Base-by-base conservation (phyloP, 30 jellyfish, hydroid and myxozoan species). In the Sanderia malayensis region DNA sequence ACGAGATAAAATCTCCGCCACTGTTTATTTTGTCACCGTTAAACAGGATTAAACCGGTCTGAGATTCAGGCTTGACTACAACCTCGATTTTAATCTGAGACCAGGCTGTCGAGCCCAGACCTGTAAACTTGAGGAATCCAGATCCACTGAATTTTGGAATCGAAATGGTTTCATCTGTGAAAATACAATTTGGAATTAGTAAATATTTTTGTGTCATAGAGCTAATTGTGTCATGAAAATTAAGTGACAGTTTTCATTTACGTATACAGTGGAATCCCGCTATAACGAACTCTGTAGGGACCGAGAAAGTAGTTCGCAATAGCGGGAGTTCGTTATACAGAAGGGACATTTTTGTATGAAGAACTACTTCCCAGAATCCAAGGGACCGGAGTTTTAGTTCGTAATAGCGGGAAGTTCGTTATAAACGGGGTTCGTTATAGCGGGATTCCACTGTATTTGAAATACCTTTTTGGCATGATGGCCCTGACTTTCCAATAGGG, bases 21-120 rank as follows among this genome's bases (percentile, higher is more conserved):
- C 84, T 84, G 37, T 73, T 80, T 10, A 1, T 31, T 20, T 68
- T 68, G 73, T 83, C 95, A 3, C 95, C 95, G 41, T 83, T 83
- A 86, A 32, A 83, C 28, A 83, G 47, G n/a, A 83, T n/a, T 2
- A 83, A 61, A 27, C 95, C 95, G 28, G 49, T n/a, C 18, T 25
- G 32, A 2, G 75, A 11, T 17, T 31, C 32, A 20, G 88, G 88
- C 33, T 67, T 73, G 21, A 83, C 15, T n/a, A 83, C 84, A 10
- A 83, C 34, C 32, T 83, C 95, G 44, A 83, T 63, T 7, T 69
- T 84, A 19, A 83, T 24, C 31, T 24, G 28, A 8, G 83, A 67
- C 86, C 81, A 67, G 58, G 82, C 94, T 9, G 69, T 19, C 33
- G 84, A 71, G 1, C 45, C 76, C 28, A 82, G 76, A 29, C 86